A percentile compares a stretch with the other conserved stretches of the same genome.
These are phyloP conservation scores for Thamnophis sirtalis DNA, from an alignment of 2,113 vertebrate species.

Conservation along the genomic window DNA sequence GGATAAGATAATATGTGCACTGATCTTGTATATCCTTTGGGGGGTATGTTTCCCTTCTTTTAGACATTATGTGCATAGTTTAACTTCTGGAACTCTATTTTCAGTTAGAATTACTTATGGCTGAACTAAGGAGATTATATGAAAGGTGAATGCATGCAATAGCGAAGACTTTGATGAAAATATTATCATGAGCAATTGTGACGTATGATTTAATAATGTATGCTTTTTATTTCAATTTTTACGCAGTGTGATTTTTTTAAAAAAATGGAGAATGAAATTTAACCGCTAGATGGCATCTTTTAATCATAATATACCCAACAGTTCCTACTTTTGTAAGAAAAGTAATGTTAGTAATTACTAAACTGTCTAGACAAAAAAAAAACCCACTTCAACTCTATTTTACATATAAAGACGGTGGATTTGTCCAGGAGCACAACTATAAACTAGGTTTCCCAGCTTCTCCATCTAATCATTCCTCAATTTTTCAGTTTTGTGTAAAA, in stretches of 20 bases:
- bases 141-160: not conserved
- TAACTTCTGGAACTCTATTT: no score
- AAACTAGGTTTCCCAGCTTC: not conserved
- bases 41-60: not conserved
- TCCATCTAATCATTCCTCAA: not conserved
- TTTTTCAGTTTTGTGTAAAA: not conserved
- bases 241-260: not conserved
- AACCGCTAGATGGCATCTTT: constrained; percentile 42
- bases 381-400: not conserved
- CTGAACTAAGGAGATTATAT: not conserved
- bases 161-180: not conserved
- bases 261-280: not conserved
- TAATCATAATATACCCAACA: not conserved
- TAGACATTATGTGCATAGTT: not conserved
- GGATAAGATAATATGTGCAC: not conserved
- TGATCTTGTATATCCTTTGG: not conserved
- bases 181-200: not conserved
- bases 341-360: not conserved
- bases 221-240: not conserved
- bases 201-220: not conserved
- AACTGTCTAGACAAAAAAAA: not conserved
- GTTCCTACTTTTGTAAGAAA: not conserved
- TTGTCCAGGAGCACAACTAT: not conserved
- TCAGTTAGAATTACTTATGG: not conserved
- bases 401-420: not conserved